Conservation (phyloP, 2,113 vertebrate species). For the Sminthopsis crassicaudata region DNA sequence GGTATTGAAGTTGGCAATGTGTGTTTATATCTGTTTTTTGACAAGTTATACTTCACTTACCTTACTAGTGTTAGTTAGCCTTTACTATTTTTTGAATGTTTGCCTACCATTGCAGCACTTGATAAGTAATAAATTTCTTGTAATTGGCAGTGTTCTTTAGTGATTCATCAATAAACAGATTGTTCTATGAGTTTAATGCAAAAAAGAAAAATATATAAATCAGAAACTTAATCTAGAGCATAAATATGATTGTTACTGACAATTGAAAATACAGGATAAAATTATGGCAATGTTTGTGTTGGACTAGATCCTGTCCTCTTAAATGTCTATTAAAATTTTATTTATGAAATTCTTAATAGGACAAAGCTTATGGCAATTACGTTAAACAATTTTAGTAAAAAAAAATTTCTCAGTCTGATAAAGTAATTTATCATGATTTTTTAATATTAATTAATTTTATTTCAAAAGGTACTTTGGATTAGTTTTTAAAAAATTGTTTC, state of each 20-base stretch:
- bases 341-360: not conserved
- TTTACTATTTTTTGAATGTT: slow-evolving; percentile 11
- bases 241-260: not conserved
- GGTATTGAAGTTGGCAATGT: not conserved
- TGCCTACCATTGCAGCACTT: not conserved
- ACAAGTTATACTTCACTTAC: slow-evolving; percentile 11
- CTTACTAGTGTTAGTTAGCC: slow-evolving; percentile 18
- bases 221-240: slow-evolving; percentile 34
- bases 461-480: not conserved
- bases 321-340: slow-evolving; percentile 33
- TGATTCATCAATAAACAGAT: not conserved
- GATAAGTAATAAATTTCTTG: slow-evolving; percentile 3
- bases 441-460: not conserved
- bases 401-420: not conserved
- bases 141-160: not conserved
- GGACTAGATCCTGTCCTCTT: slow-evolving; percentile 30
- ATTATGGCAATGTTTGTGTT: slow-evolving; percentile 18
- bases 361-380: not conserved
- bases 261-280: slow-evolving; percentile 20
- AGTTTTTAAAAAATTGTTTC: not conserved
- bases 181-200: slow-evolving; percentile 13
- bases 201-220: not conserved
- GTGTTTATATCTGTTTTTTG: slow-evolving; percentile 17
- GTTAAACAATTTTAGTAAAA: not conserved
- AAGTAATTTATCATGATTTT: slow-evolving; percentile 13